Evolutionary conservation across 2,797 vertebrate genomes (phyloP).

Genomic region (Sebastolobus altivelis): DNA sequence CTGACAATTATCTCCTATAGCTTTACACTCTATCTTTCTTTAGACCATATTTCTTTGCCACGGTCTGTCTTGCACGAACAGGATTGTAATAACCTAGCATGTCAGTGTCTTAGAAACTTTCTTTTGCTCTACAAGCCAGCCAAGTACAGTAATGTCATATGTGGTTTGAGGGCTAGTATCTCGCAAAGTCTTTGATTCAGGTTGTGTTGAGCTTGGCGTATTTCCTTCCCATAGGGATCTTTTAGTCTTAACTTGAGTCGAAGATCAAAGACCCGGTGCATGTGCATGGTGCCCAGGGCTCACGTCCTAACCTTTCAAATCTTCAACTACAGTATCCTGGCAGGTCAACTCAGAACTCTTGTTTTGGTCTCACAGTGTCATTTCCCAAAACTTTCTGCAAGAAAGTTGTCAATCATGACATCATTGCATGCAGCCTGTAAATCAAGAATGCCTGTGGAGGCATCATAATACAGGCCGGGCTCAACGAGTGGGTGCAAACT

Average conservation of each 20-base stretch:
- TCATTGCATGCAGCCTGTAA: slow-evolving; percentile 4
- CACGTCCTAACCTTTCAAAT: slow-evolving; percentile 24
- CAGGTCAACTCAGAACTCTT: background rate
- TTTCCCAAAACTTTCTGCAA: slow-evolving; percentile 25
- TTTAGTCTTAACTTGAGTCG: slow-evolving; percentile 7
- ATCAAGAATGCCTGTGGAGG: slow-evolving; percentile 10
- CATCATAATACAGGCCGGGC: background rate
- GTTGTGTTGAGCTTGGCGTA: slow-evolving; percentile 55
- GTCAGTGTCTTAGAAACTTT: slow-evolving; percentile 19
- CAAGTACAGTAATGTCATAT: slow-evolving; percentile 30
- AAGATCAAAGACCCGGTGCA: slow-evolving; percentile 52
- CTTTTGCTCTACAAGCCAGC: background rate
- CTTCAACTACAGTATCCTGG: background rate
- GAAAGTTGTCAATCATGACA: slow-evolving; percentile 4
- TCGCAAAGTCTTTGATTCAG: slow-evolving; percentile 50
- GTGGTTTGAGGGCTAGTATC: slow-evolving; percentile 39
- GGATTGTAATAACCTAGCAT: background rate
- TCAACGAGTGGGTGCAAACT: slow-evolving; percentile 28
- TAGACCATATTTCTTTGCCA: background rate
- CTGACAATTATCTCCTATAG: background rate
- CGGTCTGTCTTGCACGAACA: background rate
- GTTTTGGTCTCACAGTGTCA: slow-evolving; percentile 2
- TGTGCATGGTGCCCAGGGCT: slow-evolving; percentile 18
- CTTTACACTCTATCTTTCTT: background rate
- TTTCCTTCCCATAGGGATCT: slow-evolving; percentile 42